Evolutionary conservation across 2,113 vertebrate genomes (phyloP).

Genomic region (Alouatta palliata): DNA sequence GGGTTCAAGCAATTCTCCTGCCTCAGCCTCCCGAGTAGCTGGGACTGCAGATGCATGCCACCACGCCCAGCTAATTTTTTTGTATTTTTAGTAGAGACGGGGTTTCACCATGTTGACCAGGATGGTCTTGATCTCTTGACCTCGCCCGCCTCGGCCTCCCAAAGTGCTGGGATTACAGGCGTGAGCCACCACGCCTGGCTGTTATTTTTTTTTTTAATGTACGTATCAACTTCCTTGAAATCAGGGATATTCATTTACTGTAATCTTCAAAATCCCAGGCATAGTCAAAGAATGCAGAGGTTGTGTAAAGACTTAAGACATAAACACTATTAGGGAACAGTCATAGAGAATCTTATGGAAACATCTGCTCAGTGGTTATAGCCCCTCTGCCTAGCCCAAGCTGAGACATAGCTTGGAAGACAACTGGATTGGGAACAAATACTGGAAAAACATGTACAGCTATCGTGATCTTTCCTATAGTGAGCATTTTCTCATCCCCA

Average conservation of each 20-base stretch:
- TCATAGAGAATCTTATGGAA: neutral
- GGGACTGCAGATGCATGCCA: no score
- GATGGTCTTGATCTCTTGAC: no score
- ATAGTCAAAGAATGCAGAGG: neutral
- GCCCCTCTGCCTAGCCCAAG: neutral
- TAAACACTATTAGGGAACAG: neutral
- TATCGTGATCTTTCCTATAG: neutral
- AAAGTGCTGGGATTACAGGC: no score
- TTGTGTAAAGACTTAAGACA: neutral
- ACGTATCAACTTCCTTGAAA: neutral
- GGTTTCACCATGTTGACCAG: no score
- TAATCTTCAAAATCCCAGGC: neutral
- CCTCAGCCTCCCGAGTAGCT: no score
- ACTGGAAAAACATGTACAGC: neutral
- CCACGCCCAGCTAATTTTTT: no score
- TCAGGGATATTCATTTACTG: conserved; percentile 15
- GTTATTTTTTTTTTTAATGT: conserved; percentile 5
- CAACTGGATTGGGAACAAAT: neutral
- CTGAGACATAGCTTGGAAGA: neutral
- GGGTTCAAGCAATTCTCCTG: no score
- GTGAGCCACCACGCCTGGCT: no score
- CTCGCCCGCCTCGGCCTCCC: no score
- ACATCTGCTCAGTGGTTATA: neutral
- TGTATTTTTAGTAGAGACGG: no score
- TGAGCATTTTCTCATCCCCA: neutral